A percentile compares a stretch with the other conserved stretches of the same genome.
Evolutionary conservation across 2,888 invertebrate genomes (phyloP).

Genomic region (Harmothoe impar): DNA sequence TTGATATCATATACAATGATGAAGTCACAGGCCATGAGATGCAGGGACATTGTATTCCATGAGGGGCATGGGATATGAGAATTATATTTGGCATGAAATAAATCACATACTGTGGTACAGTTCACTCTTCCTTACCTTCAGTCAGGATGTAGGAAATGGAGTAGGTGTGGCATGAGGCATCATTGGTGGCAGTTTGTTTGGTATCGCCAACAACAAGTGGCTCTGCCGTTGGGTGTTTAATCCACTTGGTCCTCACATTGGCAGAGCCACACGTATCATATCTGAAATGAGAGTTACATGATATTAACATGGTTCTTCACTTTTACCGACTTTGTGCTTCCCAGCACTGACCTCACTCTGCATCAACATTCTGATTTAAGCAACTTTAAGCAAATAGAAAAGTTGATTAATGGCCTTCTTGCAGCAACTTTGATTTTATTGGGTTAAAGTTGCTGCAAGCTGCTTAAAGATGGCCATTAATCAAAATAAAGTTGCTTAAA

Average conservation of each 20-base stretch:
- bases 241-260: not conserved
- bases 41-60: no score
- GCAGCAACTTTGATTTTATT: no score
- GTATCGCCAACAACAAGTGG: not conserved
- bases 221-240: not conserved
- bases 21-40: no score
- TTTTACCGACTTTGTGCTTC: no score
- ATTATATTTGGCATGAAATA: not conserved
- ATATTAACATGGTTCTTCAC: no score
- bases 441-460: not conserved
- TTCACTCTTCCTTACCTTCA: not conserved
- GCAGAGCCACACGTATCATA: not conserved
- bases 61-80: no score
- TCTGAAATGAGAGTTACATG: not conserved
- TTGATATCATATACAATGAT: no score
- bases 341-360: no score
- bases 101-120: not conserved
- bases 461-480: not conserved
- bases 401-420: no score
- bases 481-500: not conserved
- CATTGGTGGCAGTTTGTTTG: not conserved
- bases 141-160: not conserved
- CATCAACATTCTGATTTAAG: no score
- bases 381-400: no score
- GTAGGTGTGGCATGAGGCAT: not conserved